phyloP scores from a whole-genome alignment of 2,797 vertebrate genomes.

The Megaceryle alcyon region DNA sequence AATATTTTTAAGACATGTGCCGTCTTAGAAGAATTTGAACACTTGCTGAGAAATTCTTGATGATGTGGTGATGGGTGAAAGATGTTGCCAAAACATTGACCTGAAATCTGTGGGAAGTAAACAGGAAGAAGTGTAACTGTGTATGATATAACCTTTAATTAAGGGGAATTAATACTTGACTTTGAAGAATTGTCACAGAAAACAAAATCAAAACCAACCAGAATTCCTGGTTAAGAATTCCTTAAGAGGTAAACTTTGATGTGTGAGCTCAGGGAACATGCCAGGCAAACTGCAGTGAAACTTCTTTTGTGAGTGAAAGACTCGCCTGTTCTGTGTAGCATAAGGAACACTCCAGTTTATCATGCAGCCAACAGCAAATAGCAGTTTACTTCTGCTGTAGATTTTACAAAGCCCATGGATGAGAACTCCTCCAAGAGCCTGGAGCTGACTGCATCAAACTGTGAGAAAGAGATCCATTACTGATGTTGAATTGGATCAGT shows the following conservation, averaged over 20 bases:
- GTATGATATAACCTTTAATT: background rate
- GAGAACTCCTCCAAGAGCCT: background rate
- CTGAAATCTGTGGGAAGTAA: background rate
- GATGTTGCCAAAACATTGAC: fast-evolving
- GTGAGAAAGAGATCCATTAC: background rate
- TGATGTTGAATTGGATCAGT: background rate
- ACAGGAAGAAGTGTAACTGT: background rate
- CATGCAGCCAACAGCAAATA: background rate
- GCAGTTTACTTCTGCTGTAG: background rate
- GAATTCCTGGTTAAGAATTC: background rate
- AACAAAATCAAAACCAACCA: background rate
- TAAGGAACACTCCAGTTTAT: background rate
- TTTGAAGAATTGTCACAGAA: background rate
- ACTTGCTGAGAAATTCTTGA: background rate
- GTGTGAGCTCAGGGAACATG: background rate
- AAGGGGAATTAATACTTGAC: background rate
- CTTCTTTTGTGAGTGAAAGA: background rate
- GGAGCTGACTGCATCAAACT: background rate
- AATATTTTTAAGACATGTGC: background rate
- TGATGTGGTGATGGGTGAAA: background rate
- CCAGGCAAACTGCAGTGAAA: background rate
- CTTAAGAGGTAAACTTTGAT: background rate
- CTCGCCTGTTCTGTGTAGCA: too few species aligned
- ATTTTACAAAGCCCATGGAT: background rate
- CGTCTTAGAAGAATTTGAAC: background rate